Evolutionary conservation across 2,113 vertebrate genomes (phyloP).

Genomic region (Poicephalus meyeri): DNA sequence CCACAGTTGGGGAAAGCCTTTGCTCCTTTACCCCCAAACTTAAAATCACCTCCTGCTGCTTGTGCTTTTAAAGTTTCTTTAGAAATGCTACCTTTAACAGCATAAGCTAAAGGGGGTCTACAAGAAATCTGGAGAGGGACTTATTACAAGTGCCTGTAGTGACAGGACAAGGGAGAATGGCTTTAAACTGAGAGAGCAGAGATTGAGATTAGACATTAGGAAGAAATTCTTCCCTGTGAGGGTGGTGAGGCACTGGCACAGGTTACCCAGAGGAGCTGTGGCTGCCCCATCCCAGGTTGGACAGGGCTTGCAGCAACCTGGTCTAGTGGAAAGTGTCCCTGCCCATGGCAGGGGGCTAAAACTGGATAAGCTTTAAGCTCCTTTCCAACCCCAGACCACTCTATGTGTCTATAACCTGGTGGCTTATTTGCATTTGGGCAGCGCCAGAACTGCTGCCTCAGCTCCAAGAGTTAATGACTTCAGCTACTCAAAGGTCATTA

Average conservation of each 20-base stretch:
- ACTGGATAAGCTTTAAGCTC: neutral
- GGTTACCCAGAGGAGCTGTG: neutral
- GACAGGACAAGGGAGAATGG: neutral
- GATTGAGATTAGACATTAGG: neutral
- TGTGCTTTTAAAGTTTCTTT: neutral
- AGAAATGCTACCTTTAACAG: neutral
- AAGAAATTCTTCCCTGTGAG: neutral
- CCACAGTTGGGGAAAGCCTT: neutral
- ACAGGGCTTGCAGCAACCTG: neutral
- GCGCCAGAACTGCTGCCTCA: neutral
- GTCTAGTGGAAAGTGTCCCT: neutral
- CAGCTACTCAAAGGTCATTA: neutral
- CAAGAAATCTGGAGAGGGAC: neutral
- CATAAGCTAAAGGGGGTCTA: neutral
- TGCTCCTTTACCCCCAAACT: neutral
- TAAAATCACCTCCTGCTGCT: neutral
- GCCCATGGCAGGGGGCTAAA: neutral
- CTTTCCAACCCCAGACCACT: neutral
- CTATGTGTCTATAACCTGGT: neutral
- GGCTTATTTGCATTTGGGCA: neutral
- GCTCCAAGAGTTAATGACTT: neutral
- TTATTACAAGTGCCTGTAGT: neutral
- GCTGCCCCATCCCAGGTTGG: neutral
- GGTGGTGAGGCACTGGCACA: neutral
- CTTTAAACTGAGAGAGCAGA: neutral